phyloP scores from a whole-genome alignment of 2,888 invertebrate species.

The Lepidonotus clava region DNA sequence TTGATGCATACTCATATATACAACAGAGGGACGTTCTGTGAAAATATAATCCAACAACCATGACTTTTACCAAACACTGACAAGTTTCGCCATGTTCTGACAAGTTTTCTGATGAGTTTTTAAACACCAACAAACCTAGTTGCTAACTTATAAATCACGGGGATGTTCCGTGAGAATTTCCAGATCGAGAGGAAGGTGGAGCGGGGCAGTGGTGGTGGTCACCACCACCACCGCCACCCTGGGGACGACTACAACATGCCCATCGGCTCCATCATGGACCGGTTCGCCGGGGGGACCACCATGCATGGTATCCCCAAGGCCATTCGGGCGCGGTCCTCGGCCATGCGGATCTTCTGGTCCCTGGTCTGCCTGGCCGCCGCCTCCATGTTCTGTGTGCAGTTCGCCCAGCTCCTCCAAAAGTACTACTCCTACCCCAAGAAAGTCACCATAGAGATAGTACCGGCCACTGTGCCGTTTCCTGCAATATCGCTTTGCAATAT shows the following conservation, averaged over 20 bases:
- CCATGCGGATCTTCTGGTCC: conserved; percentile 57
- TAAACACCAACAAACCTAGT: too few species aligned
- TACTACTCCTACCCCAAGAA: conserved; percentile 62
- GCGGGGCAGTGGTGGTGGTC: too few species aligned
- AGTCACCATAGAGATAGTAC: conserved; percentile 61
- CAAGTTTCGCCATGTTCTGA: too few species aligned
- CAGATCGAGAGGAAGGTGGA: too few species aligned
- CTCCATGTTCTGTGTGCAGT: conserved; percentile 59
- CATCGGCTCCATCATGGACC: conserved; percentile 39
- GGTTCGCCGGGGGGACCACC: conserved; percentile 59
- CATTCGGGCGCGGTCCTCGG: conserved; percentile 46
- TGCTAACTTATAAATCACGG: too few species aligned
- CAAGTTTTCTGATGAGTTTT: too few species aligned
- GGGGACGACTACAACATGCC: conserved; percentile 22
- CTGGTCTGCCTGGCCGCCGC: conserved; percentile 55
- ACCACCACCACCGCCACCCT: too few species aligned
- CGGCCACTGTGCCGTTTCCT: conserved; percentile 58
- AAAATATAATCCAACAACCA: too few species aligned
- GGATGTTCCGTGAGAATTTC: too few species aligned
- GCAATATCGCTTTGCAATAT: conserved; percentile 61
- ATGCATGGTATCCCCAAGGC: conserved; percentile 62
- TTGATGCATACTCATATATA: too few species aligned
- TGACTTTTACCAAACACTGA: too few species aligned
- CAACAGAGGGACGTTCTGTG: too few species aligned
- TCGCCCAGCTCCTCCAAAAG: conserved; percentile 57